Evolutionary conservation across 2,888 invertebrate genomes (phyloP).

Genomic region (Habrosyne pyritoides): DNA sequence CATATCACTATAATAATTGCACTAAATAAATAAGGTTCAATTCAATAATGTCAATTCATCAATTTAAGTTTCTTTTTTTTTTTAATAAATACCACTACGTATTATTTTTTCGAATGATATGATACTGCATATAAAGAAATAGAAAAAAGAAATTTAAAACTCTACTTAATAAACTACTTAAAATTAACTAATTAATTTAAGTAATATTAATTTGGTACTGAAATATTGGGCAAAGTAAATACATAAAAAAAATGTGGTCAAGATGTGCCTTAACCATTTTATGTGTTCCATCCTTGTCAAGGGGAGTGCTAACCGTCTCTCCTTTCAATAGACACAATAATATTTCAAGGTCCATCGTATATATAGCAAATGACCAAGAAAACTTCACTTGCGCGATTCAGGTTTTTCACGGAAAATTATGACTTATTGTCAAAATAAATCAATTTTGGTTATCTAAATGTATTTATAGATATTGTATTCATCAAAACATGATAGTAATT

Average conservation of each 20-base stretch:
- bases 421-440: background rate
- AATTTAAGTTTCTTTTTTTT: too few species aligned
- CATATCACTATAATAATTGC: too few species aligned
- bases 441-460: background rate
- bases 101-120: too few species aligned
- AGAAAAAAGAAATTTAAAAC: too few species aligned
- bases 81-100: too few species aligned
- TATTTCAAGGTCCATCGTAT: rapidly evolving
- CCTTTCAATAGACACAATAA: constrained; percentile 96
- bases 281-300: constrained; percentile 95
- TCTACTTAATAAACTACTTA: too few species aligned
- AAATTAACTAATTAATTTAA: too few species aligned
- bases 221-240: too few species aligned
- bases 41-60: too few species aligned
- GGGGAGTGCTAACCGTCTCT: constrained; percentile 98
- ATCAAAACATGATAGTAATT: background rate
- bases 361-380: constrained; percentile 19
- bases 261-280: constrained; percentile 60
- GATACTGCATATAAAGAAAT: too few species aligned
- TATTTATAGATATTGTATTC: background rate
- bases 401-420: constrained; percentile 1
- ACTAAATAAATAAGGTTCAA: too few species aligned
- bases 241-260: constrained; percentile 57
- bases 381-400: constrained; percentile 41
- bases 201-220: too few species aligned